Percentiles rank a stretch among this genome's conserved stretches.
These are phyloP conservation scores for Acanthoscelides obtectus DNA, from an alignment of 2,888 invertebrate species.

Conservation along the genomic window DNA sequence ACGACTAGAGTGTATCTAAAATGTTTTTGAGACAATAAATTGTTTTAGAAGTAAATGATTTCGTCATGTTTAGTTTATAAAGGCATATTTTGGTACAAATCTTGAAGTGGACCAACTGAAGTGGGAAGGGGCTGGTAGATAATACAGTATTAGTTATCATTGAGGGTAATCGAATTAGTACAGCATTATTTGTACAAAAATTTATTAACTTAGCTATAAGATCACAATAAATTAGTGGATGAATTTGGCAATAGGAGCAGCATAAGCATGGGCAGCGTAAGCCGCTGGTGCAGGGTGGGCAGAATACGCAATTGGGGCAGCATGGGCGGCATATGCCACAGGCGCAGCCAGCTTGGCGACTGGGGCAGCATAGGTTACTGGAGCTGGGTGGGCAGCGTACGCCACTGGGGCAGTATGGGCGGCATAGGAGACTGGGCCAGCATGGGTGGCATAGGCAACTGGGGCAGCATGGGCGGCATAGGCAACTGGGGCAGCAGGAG, in stretches of 20 bases:
- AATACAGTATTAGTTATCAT: too few relatives aligned
- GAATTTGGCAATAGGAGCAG: background rate
- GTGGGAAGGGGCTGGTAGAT: too few relatives aligned
- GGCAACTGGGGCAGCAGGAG: background rate
- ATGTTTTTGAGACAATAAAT: too few relatives aligned
- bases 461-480: conserved; percentile 48
- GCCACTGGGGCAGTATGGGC: conserved; percentile 27
- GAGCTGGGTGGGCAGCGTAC: background rate
- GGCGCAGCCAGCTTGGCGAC: conserved; percentile 35
- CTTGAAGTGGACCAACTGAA: too few relatives aligned
- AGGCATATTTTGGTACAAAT: too few relatives aligned
- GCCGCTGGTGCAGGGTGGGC: conserved; percentile 5
- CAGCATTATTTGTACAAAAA: background rate
- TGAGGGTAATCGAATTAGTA: too few relatives aligned
- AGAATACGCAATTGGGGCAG: conserved; percentile 20
- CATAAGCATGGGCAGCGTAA: background rate
- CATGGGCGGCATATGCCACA: conserved; percentile 23
- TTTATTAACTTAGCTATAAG: background rate
- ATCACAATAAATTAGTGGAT: background rate
- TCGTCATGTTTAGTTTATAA: too few relatives aligned
- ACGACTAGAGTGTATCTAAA: too few relatives aligned
- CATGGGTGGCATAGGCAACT: conserved; percentile 40
- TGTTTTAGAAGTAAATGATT: too few relatives aligned
- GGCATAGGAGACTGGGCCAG: conserved; percentile 13
- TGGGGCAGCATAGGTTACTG: background rate